Percentiles rank a stretch among this genome's conserved stretches.
Conservation (phyloP, 2,888 invertebrate species). For the Drosophila nigricruria region DNA sequence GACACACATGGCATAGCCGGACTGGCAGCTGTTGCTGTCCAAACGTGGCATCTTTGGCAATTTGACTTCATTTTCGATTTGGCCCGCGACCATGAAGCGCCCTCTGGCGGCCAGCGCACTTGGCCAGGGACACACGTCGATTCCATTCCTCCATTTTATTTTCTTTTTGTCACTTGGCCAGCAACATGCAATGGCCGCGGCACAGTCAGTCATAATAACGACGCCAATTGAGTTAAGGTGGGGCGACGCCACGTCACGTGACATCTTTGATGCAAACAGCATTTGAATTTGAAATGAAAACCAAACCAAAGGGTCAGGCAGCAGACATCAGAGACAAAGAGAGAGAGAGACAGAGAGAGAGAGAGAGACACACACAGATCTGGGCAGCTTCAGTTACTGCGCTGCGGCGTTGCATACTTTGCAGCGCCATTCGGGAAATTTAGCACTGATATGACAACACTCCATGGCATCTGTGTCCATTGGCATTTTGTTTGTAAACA, state of each 20-base stretch:
- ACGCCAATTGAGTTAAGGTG: constrained; percentile 7
- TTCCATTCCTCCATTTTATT: background rate
- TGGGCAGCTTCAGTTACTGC: background rate
- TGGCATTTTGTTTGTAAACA: constrained; percentile 78
- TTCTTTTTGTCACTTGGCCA: constrained; percentile 47
- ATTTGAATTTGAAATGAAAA: constrained; percentile 80
- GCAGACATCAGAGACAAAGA: background rate
- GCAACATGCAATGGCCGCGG: background rate
- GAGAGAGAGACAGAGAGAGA: background rate
- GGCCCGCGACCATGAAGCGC: constrained; percentile 38
- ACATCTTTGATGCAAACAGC: constrained; percentile 73
- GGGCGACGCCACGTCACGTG: constrained; percentile 25
- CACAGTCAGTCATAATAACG: constrained; percentile 12
- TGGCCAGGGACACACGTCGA: constrained; percentile 29
- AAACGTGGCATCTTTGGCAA: constrained; percentile 65
- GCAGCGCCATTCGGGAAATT: constrained; percentile 68
- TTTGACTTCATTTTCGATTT: constrained; percentile 70
- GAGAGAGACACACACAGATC: background rate
- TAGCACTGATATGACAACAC: constrained; percentile 70
- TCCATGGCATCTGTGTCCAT: constrained; percentile 68
- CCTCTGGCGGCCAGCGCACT: constrained; percentile 59
- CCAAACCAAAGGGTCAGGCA: constrained; percentile 46
- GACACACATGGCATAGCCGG: background rate
- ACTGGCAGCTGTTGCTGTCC: constrained; percentile 55
- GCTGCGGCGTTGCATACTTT: constrained; percentile 62